Percentiles rank a stretch among this genome's conserved stretches.
Evolutionary conservation across 2,888 invertebrate genomes (phyloP).

Genomic region (Mesoligia furuncula): DNA sequence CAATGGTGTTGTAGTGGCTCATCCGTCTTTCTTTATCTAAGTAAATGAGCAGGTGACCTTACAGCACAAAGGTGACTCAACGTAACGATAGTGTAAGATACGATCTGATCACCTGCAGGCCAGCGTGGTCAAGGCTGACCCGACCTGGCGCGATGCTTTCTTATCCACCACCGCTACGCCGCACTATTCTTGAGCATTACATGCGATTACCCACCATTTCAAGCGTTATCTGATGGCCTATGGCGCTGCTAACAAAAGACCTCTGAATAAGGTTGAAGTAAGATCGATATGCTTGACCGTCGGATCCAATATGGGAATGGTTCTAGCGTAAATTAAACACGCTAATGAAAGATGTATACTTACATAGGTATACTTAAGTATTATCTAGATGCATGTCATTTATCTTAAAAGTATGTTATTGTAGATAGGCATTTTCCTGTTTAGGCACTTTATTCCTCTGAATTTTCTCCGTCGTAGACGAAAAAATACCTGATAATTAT

Average conservation of each 20-base stretch:
- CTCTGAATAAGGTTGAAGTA: constrained; percentile 77
- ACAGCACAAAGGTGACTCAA: constrained; percentile 69
- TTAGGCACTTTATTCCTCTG: background rate
- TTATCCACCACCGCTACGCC: constrained; percentile 73
- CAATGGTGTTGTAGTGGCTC: constrained; percentile 49
- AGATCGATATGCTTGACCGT: constrained; percentile 81
- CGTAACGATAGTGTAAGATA: constrained; percentile 75
- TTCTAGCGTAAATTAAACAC: constrained; percentile 53
- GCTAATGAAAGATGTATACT: constrained; percentile 13
- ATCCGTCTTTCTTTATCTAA: constrained; percentile 69
- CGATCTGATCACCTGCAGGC: constrained; percentile 78
- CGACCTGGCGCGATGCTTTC: constrained; percentile 71
- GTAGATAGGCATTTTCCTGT: background rate
- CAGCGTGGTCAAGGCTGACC: constrained; percentile 80
- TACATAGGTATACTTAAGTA: background rate
- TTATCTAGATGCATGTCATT: background rate
- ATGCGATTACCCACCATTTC: constrained; percentile 84
- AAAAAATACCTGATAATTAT: background rate
- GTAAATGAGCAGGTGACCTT: constrained; percentile 71
- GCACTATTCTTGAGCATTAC: constrained; percentile 84
- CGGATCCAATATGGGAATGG: constrained; percentile 65
- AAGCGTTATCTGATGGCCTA: constrained; percentile 86
- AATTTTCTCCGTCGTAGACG: background rate
- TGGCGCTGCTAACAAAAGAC: constrained; percentile 80
- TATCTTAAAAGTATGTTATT: background rate